phyloP scores from a whole-genome alignment of 2,113 vertebrate species.

The Tenrec ecaudatus region DNA sequence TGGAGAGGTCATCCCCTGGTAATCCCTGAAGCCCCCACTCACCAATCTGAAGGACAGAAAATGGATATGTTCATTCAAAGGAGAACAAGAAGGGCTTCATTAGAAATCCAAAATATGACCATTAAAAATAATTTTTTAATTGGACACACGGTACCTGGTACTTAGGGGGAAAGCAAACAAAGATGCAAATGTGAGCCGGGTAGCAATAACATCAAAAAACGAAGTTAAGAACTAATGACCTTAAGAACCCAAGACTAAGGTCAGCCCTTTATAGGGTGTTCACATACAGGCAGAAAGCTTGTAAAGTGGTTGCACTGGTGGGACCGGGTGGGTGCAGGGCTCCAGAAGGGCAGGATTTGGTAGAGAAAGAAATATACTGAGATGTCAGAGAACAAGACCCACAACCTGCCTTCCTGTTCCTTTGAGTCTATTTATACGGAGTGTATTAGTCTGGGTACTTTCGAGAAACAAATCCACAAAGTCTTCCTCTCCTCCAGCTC shows the following conservation, averaged over 20 bases:
- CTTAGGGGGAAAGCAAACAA: neutral
- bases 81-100: neutral
- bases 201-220: neutral
- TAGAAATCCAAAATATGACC: neutral
- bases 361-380: neutral
- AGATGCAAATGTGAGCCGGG: conserved; percentile 26
- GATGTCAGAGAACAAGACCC: neutral
- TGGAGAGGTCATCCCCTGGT: conserved; percentile 88
- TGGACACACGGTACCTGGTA: neutral
- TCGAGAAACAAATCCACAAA: too few relatives aligned
- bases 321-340: neutral
- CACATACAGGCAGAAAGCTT: neutral
- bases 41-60: conserved; percentile 81
- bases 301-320: neutral
- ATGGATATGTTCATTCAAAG: neutral
- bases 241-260: neutral
- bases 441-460: too few relatives aligned
- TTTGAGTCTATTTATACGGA: neutral
- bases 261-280: neutral
- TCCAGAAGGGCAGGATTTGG: neutral
- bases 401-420: neutral
- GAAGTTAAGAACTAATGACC: neutral
- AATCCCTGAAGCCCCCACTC: conserved; percentile 90
- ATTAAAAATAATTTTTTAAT: conserved; percentile 13
- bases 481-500: too few relatives aligned